Percentiles rank a stretch among this genome's conserved stretches.
Evolutionary conservation across 2,888 invertebrate genomes (phyloP).

Genomic region (Chironomus riparius): DNA sequence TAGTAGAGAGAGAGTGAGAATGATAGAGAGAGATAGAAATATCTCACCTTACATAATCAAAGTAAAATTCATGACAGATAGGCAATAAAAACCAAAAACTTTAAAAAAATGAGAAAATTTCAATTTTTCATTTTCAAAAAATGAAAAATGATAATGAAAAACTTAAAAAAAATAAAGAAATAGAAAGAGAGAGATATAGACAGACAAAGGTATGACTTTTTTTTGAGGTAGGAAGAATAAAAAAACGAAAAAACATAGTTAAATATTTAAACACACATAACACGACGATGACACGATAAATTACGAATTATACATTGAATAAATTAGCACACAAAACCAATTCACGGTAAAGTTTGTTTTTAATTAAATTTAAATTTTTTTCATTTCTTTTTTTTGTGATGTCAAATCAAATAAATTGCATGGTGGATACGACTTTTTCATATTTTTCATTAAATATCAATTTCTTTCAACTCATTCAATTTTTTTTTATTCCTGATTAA

Average conservation of each 20-base stretch:
- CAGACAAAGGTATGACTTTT: not conserved
- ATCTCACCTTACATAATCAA: too few relatives aligned
- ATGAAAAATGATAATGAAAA: not conserved
- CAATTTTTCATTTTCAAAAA: not conserved
- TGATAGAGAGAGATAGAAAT: too few relatives aligned
- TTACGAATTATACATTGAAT: constrained; percentile 36
- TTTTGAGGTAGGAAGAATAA: constrained; percentile 18
- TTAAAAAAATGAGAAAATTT: not conserved
- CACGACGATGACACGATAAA: constrained; percentile 37
- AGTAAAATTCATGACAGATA: not conserved
- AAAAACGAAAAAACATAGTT: constrained; percentile 25
- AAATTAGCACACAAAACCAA: constrained; percentile 41
- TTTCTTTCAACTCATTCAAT: constrained; percentile 8
- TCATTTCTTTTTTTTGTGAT: not conserved
- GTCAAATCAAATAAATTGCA: not conserved
- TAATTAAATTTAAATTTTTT: constrained; percentile 16
- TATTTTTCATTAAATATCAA: not conserved
- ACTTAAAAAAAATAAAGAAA: constrained; percentile 23
- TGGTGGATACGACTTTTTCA: not conserved
- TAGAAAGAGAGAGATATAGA: constrained; percentile 29
- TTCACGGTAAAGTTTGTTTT: constrained; percentile 38
- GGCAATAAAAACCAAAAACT: not conserved
- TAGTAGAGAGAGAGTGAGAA: too few relatives aligned
- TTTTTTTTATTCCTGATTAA: not conserved
- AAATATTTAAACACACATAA: constrained; percentile 36